Base-by-base conservation (phyloP, 2,113 vertebrate genomes). In the Gorsachius goisagi region DNA sequence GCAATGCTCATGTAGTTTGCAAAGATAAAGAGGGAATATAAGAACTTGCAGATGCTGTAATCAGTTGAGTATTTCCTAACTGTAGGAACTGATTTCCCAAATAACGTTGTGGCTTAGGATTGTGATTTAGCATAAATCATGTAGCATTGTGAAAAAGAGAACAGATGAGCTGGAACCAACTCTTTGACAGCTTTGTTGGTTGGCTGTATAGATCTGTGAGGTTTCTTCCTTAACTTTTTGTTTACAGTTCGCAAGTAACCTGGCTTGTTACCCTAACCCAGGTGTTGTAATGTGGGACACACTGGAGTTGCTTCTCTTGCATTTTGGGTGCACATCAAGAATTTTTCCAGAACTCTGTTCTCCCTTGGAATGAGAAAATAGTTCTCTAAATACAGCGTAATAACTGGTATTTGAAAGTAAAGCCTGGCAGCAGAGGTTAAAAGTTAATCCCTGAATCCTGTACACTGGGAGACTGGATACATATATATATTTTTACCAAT, bases 401-500 rank as follows among this genome's bases (percentile, higher is more conserved):
- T 90, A 78, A 92, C 63, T 6, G 9, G 9, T 89, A 59, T 89
- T 96, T 91, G 63, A 95, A 94, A 62, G 53, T 74, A 95, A 90
- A 95, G 53, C 52, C 91, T 96, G 69, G 37, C 62, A 95, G 47
- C 93, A 93, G 74, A 92, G 52, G 47, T 95, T 91, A 73, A 69
- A 74, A 85, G 32, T 69, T 93, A 72, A 93, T 96, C 83, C 86
- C 53, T 94, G 92, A 97, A 97, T 92, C 82, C 72, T 97, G 82
- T 91, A 63, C 66, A 95, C 53, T 71, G 80, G 92, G 91, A 97
- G 78, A 83, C 95, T 94, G 95, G 85, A 89, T 76, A 95, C 76
- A 92, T 83, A 96, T 77, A 88, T 96, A 97, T 97, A 97, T 98
- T 97, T 98, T 98, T 98, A 97, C 68, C 97, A 81, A 90, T 77